phyloP scores from a whole-genome alignment of 2,797 vertebrate species.

The Poecilia gillii region DNA sequence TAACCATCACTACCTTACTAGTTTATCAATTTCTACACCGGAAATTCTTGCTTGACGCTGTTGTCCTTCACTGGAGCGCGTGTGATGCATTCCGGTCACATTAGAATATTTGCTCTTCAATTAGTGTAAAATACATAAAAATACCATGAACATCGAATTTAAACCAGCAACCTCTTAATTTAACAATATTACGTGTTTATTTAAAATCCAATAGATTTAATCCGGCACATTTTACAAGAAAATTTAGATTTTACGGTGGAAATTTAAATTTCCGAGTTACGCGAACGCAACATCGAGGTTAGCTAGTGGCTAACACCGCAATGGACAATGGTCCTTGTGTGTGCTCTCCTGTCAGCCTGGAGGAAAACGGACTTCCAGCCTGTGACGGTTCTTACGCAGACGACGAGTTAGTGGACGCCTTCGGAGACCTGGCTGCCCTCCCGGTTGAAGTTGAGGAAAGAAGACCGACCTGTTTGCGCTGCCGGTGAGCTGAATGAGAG shows the following conservation, averaged over 20 bases:
- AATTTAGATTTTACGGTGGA: background rate
- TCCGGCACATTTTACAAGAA: background rate
- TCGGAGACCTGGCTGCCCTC: slow-evolving; percentile 85
- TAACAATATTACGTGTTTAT: background rate
- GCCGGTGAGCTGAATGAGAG: slow-evolving; percentile 83
- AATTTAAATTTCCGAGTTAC: background rate
- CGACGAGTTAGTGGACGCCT: slow-evolving; percentile 70
- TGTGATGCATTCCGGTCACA: background rate
- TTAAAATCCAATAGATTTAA: too few relatives aligned
- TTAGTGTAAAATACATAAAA: background rate
- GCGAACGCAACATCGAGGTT: slow-evolving; percentile 10
- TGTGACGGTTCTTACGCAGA: slow-evolving; percentile 28
- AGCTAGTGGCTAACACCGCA: slow-evolving; percentile 49
- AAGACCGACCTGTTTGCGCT: slow-evolving; percentile 89
- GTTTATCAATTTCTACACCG: slow-evolving; percentile 22
- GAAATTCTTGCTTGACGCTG: background rate
- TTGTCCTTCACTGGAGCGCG: background rate
- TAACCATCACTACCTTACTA: background rate
- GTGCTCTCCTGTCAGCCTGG: slow-evolving; percentile 22
- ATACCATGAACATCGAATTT: background rate
- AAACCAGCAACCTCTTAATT: background rate
- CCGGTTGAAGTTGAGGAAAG: slow-evolving; percentile 86
- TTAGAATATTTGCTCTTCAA: background rate
- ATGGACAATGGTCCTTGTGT: slow-evolving; percentile 61
- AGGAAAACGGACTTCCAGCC: slow-evolving; percentile 32